Base-by-base conservation (phyloP, 2,888 invertebrate species). In the Chymomyza fuscimana region DNA sequence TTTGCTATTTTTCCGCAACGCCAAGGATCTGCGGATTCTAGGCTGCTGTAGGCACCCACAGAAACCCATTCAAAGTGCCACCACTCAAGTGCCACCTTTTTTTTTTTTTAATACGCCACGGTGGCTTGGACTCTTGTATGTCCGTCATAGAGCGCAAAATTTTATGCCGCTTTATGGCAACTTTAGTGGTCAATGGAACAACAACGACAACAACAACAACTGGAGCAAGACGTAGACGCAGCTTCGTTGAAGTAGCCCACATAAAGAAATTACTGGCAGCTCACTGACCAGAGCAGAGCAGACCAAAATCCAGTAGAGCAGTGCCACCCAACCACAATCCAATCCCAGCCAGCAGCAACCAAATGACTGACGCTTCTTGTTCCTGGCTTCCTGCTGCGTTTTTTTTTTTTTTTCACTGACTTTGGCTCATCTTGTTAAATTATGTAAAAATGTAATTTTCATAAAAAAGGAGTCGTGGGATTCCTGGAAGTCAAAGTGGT, bases 141-240 rank as follows among this genome's bases (percentile, higher is more conserved):
- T 19, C 19, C 25, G 25, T 58, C 58, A 58, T 25, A 58, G 58
- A 58, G 58, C 19, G 32, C 32, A 64, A 52, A 79, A 76, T 80
- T 82, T 80, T 73, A 88, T 87, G 86, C 79, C 76, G 73, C 73
- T 80, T 87, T 85, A 87, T 79, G 86, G 86, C 73, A 77, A 74
- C 80, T 88, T 85, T 87, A 80, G 88, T 85, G 88, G 88, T 85
- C 84, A 85, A 88, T 88, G 81, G 86, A 77, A 70, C 73, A 86
- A 67, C 72, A 69, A 63, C 65, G 70, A 61, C 65, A 70, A 64
- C 71, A 76, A 36, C 71, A 64, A 63, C 69, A 61, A 32, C 61
- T 60, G 25, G 62, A 52, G 19, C 58, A 46, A 54, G 68, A 40
- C 40, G 10, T 10, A 9, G 40, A 40, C 9, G 40, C 40, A 46